These are phyloP conservation scores for Piscicola geometra DNA, from an alignment of 2,888 invertebrate species.

Conservation along the genomic window DNA sequence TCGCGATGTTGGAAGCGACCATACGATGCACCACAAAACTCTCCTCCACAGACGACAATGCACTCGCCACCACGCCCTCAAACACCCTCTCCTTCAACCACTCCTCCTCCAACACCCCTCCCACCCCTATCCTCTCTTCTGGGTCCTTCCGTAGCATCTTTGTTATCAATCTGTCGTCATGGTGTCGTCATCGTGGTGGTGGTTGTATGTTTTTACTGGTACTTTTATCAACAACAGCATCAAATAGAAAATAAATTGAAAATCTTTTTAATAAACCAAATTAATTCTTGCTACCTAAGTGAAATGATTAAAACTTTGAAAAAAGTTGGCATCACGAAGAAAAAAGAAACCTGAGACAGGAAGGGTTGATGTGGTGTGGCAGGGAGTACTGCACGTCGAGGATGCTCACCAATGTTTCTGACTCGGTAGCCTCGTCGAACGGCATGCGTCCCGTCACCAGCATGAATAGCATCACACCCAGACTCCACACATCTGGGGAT, in stretches of 20 bases:
- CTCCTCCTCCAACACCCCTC: constrained; percentile 78
- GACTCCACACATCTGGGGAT: constrained; percentile 96
- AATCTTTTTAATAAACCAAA: too few relatives aligned
- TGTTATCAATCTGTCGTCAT: constrained; percentile 69
- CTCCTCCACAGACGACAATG: constrained; percentile 63
- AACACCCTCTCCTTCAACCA: constrained; percentile 62
- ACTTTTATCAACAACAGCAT: too few relatives aligned
- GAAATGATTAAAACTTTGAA: too few relatives aligned
- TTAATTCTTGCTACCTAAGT: too few relatives aligned
- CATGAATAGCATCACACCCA: constrained; percentile 97
- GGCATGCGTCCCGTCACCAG: constrained; percentile 94
- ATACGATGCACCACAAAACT: constrained; percentile 86
- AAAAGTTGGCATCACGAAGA: background rate
- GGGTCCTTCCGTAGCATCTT: constrained; percentile 91
- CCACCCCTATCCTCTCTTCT: constrained; percentile 77
- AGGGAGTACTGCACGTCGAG: constrained; percentile 97
- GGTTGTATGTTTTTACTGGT: too few relatives aligned
- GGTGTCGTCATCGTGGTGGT: background rate
- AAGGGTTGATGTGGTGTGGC: constrained; percentile 77
- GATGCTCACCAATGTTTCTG: constrained; percentile 97
- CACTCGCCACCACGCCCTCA: background rate
- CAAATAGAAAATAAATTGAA: too few relatives aligned
- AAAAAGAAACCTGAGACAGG: constrained; percentile 69
- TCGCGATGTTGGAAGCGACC: constrained; percentile 89
- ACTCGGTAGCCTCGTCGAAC: constrained; percentile 98